Conservation (phyloP, 2,113 vertebrate species). For the Nesospiza acunhae region DNA sequence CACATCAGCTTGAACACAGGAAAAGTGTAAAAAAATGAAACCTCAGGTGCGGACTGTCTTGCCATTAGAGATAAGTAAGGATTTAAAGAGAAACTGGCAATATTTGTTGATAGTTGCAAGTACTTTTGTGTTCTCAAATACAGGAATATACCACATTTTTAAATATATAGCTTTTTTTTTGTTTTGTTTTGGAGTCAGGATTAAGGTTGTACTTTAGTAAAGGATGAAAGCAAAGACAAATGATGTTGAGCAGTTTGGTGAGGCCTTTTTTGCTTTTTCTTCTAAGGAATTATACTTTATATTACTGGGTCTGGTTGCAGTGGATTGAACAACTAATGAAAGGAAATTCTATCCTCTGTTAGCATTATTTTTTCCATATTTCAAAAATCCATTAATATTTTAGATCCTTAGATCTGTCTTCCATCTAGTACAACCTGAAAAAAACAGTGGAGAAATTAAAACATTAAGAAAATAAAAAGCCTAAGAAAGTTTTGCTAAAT, state of each 20-base stretch:
- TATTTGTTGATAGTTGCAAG: background rate
- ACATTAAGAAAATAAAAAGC: background rate
- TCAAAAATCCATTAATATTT: background rate
- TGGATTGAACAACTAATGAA: background rate
- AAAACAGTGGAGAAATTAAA: background rate
- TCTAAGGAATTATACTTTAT: background rate
- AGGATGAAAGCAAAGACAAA: background rate
- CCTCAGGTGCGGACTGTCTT: background rate
- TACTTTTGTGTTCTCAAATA: background rate
- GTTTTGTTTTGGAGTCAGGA: accelerated
- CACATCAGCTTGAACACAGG: background rate
- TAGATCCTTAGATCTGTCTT: background rate
- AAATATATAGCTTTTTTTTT: background rate
- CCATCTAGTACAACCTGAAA: background rate
- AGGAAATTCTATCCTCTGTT: background rate
- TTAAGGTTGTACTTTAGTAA: background rate
- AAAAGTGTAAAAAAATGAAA: background rate
- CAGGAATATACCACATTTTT: background rate
- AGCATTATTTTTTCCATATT: background rate
- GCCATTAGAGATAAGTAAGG: background rate
- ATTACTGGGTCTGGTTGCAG: background rate
- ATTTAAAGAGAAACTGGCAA: background rate
- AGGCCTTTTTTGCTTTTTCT: background rate
- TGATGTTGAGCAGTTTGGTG: background rate
- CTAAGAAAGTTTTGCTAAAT: background rate